A percentile compares a stretch with the other conserved stretches of the same genome.
phyloP scores from a whole-genome alignment of 64 coral and sea anemone species.

The Dendronephthya gigantea region DNA sequence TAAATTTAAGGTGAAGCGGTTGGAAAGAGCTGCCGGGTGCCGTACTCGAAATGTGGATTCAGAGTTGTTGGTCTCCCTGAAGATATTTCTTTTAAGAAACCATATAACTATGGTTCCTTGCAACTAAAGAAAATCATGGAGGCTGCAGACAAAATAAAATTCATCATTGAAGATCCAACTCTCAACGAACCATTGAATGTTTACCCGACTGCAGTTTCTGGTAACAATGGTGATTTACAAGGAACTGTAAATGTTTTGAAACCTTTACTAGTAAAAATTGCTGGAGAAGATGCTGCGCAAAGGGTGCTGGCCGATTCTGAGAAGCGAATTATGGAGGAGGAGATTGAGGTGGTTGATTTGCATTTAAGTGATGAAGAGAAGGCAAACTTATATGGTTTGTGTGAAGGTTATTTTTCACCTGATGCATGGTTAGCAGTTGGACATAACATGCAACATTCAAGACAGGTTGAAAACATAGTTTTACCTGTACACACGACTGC shows the following conservation, averaged over 20 bases:
- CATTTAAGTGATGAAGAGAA: background rate
- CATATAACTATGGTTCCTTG: slow-evolving; percentile 16
- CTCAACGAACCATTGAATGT: background rate
- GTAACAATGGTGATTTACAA: too few species aligned
- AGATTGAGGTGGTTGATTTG: slow-evolving; percentile 22
- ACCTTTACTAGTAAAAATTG: slow-evolving; percentile 5
- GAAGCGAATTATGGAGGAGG: slow-evolving; percentile 13
- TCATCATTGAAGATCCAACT: background rate
- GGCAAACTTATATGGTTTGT: background rate
- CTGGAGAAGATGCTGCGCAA: slow-evolving; percentile 19
- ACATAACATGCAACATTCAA: slow-evolving; percentile 8
- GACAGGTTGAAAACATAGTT: background rate
- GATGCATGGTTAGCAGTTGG: slow-evolving; percentile 38
- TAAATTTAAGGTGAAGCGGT: slow-evolving; percentile 30
- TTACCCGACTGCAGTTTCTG: background rate
- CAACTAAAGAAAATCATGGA: slow-evolving; percentile 24
- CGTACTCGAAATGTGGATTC: slow-evolving; percentile 25
- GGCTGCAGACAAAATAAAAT: slow-evolving; percentile 8
- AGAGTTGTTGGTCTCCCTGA: slow-evolving; percentile 24
- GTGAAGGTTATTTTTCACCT: background rate
- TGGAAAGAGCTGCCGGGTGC: slow-evolving; percentile 4
- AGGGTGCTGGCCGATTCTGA: background rate
- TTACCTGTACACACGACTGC: slow-evolving; percentile 19
- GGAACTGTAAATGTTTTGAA: background rate
- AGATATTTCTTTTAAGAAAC: background rate